Evolutionary conservation across 2,888 invertebrate genomes (phyloP).

Genomic region (Alviniconcha strummeri): DNA sequence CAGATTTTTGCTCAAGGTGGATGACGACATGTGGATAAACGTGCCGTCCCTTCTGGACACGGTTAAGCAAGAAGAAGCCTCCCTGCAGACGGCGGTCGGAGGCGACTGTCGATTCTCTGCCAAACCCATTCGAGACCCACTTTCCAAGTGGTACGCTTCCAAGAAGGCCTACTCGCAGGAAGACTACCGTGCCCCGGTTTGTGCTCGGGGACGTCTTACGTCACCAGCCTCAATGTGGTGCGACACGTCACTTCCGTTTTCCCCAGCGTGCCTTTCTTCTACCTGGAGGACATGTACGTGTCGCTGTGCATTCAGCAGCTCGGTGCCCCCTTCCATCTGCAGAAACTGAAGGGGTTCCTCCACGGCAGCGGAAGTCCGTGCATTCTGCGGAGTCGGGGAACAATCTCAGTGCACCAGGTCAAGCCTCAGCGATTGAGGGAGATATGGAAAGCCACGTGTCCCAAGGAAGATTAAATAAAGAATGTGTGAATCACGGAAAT

Average conservation of each 20-base stretch:
- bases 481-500: too few relatives aligned
- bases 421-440: neutral
- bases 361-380: constrained; percentile 5
- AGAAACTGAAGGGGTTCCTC: constrained; percentile 49
- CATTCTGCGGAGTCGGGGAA: neutral
- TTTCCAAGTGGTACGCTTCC: constrained; percentile 62
- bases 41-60: constrained; percentile 31
- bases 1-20: constrained; percentile 50
- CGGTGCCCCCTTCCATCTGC: constrained; percentile 40
- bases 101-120: constrained; percentile 45
- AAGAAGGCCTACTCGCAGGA: constrained; percentile 48
- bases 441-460: constrained; percentile 20
- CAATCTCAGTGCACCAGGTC: constrained; percentile 16
- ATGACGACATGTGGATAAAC: constrained; percentile 62
- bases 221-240: constrained; percentile 53
- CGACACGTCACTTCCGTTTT: constrained; percentile 50
- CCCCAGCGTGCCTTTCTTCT: constrained; percentile 57
- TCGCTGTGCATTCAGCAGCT: constrained; percentile 53
- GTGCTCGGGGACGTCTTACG: constrained; percentile 62
- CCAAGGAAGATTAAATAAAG: too few relatives aligned
- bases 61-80: constrained; percentile 4
- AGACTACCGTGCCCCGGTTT: constrained; percentile 59
- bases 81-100: constrained; percentile 43
- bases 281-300: constrained; percentile 63
- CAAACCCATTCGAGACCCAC: constrained; percentile 47